Conservation (phyloP, 2,113 vertebrate genomes). For the Mandrillus leucophaeus region DNA sequence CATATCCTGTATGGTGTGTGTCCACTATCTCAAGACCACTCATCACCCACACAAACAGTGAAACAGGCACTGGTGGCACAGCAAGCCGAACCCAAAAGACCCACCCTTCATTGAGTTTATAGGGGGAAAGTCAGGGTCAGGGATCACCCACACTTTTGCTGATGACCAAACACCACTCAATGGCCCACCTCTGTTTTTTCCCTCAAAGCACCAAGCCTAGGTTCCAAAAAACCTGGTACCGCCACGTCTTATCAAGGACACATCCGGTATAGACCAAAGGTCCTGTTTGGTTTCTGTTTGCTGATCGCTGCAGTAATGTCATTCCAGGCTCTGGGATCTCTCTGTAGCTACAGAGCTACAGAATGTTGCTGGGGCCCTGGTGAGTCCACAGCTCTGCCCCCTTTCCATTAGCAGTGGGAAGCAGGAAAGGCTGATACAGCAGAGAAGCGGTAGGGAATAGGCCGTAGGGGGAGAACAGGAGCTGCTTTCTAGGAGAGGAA, state of each 20-base stretch:
- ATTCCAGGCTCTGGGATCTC: background rate
- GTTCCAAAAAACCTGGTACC: background rate
- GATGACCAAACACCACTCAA: background rate
- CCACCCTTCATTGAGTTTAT: background rate
- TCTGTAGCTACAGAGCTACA: background rate
- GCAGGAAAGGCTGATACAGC: background rate
- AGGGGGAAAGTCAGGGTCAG: background rate
- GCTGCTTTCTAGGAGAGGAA: background rate
- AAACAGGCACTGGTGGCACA: background rate
- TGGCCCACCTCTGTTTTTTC: background rate
- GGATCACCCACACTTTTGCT: background rate
- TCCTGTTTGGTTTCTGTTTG: background rate
- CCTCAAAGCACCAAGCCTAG: background rate
- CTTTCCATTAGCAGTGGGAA: background rate
- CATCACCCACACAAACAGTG: too few species aligned
- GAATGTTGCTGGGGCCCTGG: background rate
- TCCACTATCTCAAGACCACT: rapidly evolving
- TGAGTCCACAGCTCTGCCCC: background rate
- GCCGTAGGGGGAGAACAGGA: background rate
- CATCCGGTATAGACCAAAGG: background rate
- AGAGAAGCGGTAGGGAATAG: background rate
- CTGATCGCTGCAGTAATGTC: background rate
- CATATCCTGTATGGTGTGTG: background rate
- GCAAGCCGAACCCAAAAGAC: background rate
- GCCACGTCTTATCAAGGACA: background rate